phyloP scores from a whole-genome alignment of 2,888 invertebrate genomes.

The Gisinianus flammeolus region DNA sequence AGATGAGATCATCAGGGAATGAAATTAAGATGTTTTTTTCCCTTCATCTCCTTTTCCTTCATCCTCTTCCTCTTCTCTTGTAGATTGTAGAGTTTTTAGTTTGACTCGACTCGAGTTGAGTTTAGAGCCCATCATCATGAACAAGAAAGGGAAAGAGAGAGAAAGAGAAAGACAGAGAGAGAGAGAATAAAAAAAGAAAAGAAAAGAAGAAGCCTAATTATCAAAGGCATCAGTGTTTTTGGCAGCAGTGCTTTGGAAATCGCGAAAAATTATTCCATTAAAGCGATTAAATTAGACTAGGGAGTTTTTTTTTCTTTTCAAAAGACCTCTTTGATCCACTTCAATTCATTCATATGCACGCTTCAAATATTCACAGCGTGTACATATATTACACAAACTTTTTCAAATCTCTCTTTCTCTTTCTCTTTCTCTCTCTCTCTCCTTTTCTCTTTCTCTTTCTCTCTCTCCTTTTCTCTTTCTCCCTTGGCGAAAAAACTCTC shows the following conservation, averaged over 20 bases:
- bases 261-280: slow-evolving; percentile 59
- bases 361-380: slow-evolving; percentile 17
- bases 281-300: slow-evolving; percentile 58
- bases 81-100: no score
- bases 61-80: slow-evolving; percentile 24
- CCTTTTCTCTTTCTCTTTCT: slow-evolving; percentile 16
- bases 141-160: not conserved
- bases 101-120: no score
- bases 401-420: not conserved
- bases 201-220: slow-evolving; percentile 57
- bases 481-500: not conserved
- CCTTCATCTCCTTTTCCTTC: slow-evolving; percentile 17
- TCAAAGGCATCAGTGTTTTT: slow-evolving; percentile 59
- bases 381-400: not conserved
- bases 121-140: no score
- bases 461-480: not conserved
- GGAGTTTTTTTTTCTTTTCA: slow-evolving; percentile 48
- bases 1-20: slow-evolving; percentile 49
- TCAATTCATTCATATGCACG: slow-evolving; percentile 41
- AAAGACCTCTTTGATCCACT: slow-evolving; percentile 46
- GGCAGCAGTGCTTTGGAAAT: slow-evolving; percentile 58
- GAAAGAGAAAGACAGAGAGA: slow-evolving; percentile 25
- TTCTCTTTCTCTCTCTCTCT: not conserved
- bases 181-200: slow-evolving; percentile 48
- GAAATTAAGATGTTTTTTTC: slow-evolving; percentile 52